Percentiles rank a stretch among this genome's conserved stretches.
These are phyloP conservation scores for Phyto melanocephala DNA, from an alignment of 2,888 invertebrate genomes.

Conservation along the genomic window DNA sequence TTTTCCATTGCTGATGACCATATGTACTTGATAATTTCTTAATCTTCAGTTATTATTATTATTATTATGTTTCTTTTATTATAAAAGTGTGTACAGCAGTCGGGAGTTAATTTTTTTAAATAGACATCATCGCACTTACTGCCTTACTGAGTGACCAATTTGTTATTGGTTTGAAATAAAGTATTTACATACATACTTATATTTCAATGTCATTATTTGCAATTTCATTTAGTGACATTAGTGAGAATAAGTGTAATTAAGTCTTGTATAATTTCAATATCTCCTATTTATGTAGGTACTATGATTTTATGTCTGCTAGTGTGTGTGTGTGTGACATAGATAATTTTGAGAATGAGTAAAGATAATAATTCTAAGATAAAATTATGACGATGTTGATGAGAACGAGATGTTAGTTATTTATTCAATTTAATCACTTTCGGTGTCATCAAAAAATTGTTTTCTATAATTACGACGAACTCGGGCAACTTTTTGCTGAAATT, in stretches of 20 bases:
- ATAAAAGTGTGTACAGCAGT: neutral
- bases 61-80: neutral
- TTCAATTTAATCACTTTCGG: conserved; percentile 83
- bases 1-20: conserved; percentile 29
- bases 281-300: conserved; percentile 42
- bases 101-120: neutral
- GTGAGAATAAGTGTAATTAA: conserved; percentile 36
- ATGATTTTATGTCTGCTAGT: conserved; percentile 1
- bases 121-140: neutral
- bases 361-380: conserved; percentile 23
- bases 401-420: no score
- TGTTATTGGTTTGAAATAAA: neutral
- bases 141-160: neutral
- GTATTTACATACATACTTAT: no score
- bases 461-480: conserved; percentile 83
- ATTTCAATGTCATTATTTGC: no score
- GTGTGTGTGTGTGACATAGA: neutral
- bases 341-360: neutral
- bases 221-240: neutral
- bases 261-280: conserved; percentile 57
- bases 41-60: conserved; percentile 15
- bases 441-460: conserved; percentile 80
- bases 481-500: conserved; percentile 81
- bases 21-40: no score
- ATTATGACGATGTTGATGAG: neutral